Base-by-base conservation (phyloP, 2,797 vertebrate genomes). In the Rhinatrema bivittatum region DNA sequence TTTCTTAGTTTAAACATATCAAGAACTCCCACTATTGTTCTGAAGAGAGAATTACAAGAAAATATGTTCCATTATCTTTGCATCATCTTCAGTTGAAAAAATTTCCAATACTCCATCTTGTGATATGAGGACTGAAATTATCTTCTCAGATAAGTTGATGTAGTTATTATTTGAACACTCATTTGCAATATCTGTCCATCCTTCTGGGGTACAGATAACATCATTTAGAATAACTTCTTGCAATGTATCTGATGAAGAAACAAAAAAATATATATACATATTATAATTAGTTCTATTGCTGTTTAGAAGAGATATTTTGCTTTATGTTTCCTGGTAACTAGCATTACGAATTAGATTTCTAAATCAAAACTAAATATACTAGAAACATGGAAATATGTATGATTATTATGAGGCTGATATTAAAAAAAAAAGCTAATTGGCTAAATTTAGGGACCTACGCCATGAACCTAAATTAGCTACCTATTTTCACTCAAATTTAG, bases 191-290 rank as follows among this genome's bases (percentile, higher is more conserved):
- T 73, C 39, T 8, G 46, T 61, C 79, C 86, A 90, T 0, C 23
- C 47, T 38, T 83, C 75, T 31, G 72, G 39, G 4, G 69, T 55
- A 15, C 69, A 65, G 12, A 29, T 5, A 2, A 13, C 5, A 53
- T 84, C 65, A 35, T 54, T 66, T 56, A 74, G 37, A 34, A 90
- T 70, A 35, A 64, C 45, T 13, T 65, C 44, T 57, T 83, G 62
- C 22, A 84, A 5, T 2, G 21, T 29, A 37, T 32, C 85, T 87
- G 68, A 25, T 25, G n/a, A 10, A 34, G 33, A 52, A 36, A 47
- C 45, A 37, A 10, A 39, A 25, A 35, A n/a, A n/a, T n/a, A n/a
- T n/a, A n/a, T n/a, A n/a, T n/a, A n/a, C n/a, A 13, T 14, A 5
- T n/a, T n/a, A n/a, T n/a, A n/a, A n/a, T n/a, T n/a, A n/a, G n/a